Base-by-base conservation (phyloP, 1,140 invertebrate genomes). In the Cotesia glomerata region DNA sequence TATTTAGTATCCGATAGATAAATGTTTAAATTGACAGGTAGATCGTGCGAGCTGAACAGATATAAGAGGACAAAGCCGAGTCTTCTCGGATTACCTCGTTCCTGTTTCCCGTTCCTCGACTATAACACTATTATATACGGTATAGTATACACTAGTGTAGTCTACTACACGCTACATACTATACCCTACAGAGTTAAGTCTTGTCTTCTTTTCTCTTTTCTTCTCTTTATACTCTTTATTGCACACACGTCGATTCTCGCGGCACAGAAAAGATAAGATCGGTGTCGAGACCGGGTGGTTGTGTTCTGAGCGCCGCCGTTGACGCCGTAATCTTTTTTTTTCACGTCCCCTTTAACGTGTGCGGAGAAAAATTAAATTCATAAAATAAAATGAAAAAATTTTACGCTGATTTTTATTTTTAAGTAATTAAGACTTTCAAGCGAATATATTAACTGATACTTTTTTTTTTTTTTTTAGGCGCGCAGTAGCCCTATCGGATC, bases 221-320 rank as follows among this genome's bases (percentile, higher is more conserved):
- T n/a, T 62, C 26, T 45, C 39, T 45, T 45, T 45, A 45, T 45
- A 45, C 5, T 45, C 39, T 45, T 26, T 26, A 26, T 26, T 54
- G 52, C 52, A 54, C 16, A 18, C 56, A 58, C 56, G 56, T 58
- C 18, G 56, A 58, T 58, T 58, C 56, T 58, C 16, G 56, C 56
- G 56, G 56, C 56, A 58, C 39, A 45, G 39, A 45, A 45, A 45
- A 45, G 56, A 58, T 58, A 58, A 58, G 56, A 58, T 18, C 56
- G 56, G 56, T 58, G 56, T 58, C 56, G n/a, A 16, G 16, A 58
- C 56, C 56, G 56, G 56, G 56, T 58, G 56, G 56, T 58, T 18
- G 56, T 58, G 16, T 16, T 58, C 56, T 58, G 18, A 16, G 18
- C 14, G 18, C 16, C 56, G 39, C 39, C 39, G 39, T 45, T 45